Evolutionary conservation across 1,140 invertebrate species (phyloP), one percentile per base, ranked within the genome.

Genomic region (Meteorus sp.): DNA sequence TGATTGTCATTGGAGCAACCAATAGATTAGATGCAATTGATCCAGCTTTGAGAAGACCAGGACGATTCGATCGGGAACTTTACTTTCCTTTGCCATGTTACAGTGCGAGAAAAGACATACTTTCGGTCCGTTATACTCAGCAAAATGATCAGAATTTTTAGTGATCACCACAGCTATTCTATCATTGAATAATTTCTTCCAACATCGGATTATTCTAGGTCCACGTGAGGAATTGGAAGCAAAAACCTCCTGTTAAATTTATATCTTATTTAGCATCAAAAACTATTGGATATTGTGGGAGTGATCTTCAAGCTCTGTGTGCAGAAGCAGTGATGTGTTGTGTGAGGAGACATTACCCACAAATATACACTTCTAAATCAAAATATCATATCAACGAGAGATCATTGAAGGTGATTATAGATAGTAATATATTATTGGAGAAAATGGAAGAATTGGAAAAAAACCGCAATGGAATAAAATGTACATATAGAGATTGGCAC

Each of bases 1-100:
- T 88, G n/a, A 79, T 91, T 39, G 86, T 91, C 0, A 89, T 91
- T 61, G 89, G 89, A 6, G 88, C 89, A 1, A 91, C 89, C 2
- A 91, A 89, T 64, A 74, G 88, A 62, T 81, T 88, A 43, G 89
- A 91, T 65, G 82, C 86, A 0, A 85, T 91, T 41, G 89, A 91
- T 79, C 87, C 88, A 8, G 89, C 88, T 11, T 67, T 91, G 0
- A 76, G 89, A 29, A 79, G 89, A 68, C 86, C 89, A 9, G 89
- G 89, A 3, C 72, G 85, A 61, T 91, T 91, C 76, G 89, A 81
- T 48, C 61, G 76, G 47, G 78, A 81, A 56, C 60, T 81, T 5
- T 81, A 79, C 39, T 81, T 81, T 45, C 78, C 80, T 0, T 60
- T 81, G 25, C 80, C 80, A 3, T 74, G 70, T 52, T 79, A 73